Percentiles rank a stretch among this genome's conserved stretches.
Evolutionary conservation across 1,140 invertebrate species (phyloP).

Genomic region (Aphidius gifuensis): DNA sequence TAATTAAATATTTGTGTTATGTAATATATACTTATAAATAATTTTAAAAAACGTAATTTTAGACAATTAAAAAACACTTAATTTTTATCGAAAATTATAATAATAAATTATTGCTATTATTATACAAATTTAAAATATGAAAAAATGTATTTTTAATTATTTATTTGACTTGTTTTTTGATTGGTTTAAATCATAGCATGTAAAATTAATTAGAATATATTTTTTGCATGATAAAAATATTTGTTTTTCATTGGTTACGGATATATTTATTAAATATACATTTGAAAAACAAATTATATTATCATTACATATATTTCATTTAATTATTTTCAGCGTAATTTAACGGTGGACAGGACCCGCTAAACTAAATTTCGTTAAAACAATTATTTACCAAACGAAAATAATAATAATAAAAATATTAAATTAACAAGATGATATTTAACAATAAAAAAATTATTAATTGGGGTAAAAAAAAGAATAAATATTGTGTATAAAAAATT

Average conservation of each 20-base stretch:
- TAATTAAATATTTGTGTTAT: too few species aligned
- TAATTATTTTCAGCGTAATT: constrained; percentile 46
- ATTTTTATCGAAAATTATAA: too few species aligned
- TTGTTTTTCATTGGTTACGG: not conserved
- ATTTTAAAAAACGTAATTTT: too few species aligned
- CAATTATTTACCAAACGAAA: not conserved
- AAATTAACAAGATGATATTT: constrained; percentile 17
- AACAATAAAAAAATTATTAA: not conserved
- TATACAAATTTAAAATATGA: constrained; percentile 14
- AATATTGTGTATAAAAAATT: not conserved
- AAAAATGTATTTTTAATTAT: not conserved
- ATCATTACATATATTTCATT: constrained; percentile 35
- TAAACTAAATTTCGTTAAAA: constrained; percentile 36
- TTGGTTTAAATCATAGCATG: too few species aligned
- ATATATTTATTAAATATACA: not conserved
- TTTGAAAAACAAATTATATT: constrained; percentile 18
- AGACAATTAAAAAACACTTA: too few species aligned
- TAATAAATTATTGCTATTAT: constrained; percentile 1
- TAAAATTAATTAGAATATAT: not conserved
- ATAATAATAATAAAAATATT: not conserved
- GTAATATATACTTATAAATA: too few species aligned
- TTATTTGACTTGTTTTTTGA: too few species aligned
- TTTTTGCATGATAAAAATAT: not conserved
- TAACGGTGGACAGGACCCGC: constrained; percentile 45
- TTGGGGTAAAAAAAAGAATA: not conserved